These are phyloP conservation scores for Pantelozetes paolii DNA, from an alignment of 2,888 invertebrate species.

Conservation along the genomic window DNA sequence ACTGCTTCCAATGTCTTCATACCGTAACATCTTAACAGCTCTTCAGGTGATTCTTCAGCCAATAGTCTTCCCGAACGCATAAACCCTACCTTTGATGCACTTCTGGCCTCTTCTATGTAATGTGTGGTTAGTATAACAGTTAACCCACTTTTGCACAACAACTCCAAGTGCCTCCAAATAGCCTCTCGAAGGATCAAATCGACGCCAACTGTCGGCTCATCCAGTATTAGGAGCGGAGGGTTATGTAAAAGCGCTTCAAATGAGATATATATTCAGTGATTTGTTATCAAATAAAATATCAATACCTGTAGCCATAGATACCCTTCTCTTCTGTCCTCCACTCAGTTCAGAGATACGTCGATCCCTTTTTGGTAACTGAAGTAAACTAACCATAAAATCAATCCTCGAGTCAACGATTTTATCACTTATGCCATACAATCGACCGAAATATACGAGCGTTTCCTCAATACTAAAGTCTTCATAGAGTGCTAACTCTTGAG, in stretches of 20 bases:
- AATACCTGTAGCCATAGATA: slow-evolving; percentile 69
- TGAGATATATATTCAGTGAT: no score
- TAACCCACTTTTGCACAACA: slow-evolving; percentile 5
- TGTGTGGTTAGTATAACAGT: slow-evolving; percentile 70
- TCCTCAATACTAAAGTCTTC: slow-evolving; percentile 76
- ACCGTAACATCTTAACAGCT: slow-evolving; percentile 39
- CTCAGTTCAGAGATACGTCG: slow-evolving; percentile 71
- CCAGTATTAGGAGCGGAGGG: slow-evolving; percentile 81
- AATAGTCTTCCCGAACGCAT: slow-evolving; percentile 52
- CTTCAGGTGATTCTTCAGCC: slow-evolving; percentile 51
- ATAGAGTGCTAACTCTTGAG: slow-evolving; percentile 59
- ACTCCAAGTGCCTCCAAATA: slow-evolving; percentile 40
- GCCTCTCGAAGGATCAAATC: slow-evolving; percentile 68
- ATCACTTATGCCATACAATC: slow-evolving; percentile 87
- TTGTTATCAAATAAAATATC: not conserved
- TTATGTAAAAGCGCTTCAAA: slow-evolving; percentile 88
- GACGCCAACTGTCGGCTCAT: slow-evolving; percentile 89
- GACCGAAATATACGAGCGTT: slow-evolving; percentile 92
- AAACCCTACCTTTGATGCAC: slow-evolving; percentile 51
- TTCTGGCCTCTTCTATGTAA: slow-evolving; percentile 83
- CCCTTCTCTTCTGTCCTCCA: slow-evolving; percentile 84
- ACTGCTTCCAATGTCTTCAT: not conserved
- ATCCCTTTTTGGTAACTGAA: slow-evolving; percentile 81
- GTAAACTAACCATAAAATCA: slow-evolving; percentile 78
- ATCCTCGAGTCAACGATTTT: slow-evolving; percentile 73